A percentile compares a stretch with the other conserved stretches of the same genome.
phyloP scores from a whole-genome alignment of 2,888 invertebrate species.

The Cylloceria caligata region DNA sequence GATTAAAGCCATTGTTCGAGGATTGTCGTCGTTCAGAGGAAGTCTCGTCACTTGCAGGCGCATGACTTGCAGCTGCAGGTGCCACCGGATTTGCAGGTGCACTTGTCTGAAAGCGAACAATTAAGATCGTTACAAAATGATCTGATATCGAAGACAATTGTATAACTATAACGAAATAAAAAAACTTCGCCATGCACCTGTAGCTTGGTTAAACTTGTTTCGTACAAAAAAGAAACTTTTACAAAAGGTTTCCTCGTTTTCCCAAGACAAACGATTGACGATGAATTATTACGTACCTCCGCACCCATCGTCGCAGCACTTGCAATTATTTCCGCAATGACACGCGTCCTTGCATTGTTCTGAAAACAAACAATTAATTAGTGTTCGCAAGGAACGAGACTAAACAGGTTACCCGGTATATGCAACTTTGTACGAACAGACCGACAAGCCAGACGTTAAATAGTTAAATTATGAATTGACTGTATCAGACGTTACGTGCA shows the following conservation, averaged over 20 bases:
- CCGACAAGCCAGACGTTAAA: conserved; percentile 2
- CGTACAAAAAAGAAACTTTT: conserved; percentile 20
- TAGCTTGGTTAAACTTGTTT: conserved; percentile 13
- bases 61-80: conserved; percentile 76
- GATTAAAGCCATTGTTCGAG: conserved; percentile 57
- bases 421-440: not conserved
- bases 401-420: not conserved
- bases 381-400: too few species aligned
- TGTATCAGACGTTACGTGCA: conserved; percentile 19
- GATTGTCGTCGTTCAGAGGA: not conserved
- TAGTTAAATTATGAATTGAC: conserved; percentile 56
- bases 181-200: not conserved
- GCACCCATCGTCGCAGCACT: conserved; percentile 77
- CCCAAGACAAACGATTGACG: not conserved
- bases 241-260: not conserved
- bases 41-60: conserved; percentile 68
- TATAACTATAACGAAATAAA: not conserved
- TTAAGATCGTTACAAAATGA: not conserved
- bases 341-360: conserved; percentile 79
- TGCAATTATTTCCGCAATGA: conserved; percentile 80
- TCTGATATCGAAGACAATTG: not conserved
- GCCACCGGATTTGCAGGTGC: conserved; percentile 73
- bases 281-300: conserved; percentile 66
- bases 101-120: conserved; percentile 77
- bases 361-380: conserved; percentile 68